Evolutionary conservation across 2,797 vertebrate species (phyloP).

Genomic region (Philypnodon macrostomus): DNA sequence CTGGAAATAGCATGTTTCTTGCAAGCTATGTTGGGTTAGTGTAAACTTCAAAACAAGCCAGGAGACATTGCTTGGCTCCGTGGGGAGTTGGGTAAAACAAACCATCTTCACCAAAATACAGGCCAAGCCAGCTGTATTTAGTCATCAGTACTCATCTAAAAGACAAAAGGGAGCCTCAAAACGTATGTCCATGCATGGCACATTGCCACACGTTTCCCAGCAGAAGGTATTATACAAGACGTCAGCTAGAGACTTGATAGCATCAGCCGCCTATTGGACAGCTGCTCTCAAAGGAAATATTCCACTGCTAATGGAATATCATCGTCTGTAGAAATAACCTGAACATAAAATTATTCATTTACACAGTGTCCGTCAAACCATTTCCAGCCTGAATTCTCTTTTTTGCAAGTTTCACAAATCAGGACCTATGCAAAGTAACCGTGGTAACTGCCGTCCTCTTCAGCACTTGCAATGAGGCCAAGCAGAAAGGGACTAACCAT

Average conservation of each 20-base stretch:
- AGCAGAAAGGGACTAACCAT: conserved; percentile 11
- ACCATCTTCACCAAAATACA: conserved; percentile 38
- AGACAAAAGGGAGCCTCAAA: conserved; percentile 14
- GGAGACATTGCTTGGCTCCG: conserved; percentile 18
- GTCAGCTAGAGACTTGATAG: conserved; percentile 39
- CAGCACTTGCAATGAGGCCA: conserved; percentile 15
- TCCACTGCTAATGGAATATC: conserved; percentile 23
- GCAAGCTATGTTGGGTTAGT: conserved; percentile 9
- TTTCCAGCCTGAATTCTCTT: conserved; percentile 9
- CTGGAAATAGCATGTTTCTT: conserved; percentile 3
- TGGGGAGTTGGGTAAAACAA: conserved; percentile 27
- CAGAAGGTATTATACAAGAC: conserved; percentile 46
- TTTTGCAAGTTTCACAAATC: conserved; percentile 11
- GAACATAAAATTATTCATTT: conserved; percentile 25
- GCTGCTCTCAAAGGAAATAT: conserved; percentile 34
- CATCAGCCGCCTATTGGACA: conserved; percentile 24
- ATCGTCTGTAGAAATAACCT: conserved; percentile 5
- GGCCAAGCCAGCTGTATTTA: too few relatives aligned
- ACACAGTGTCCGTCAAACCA: conserved; percentile 8
- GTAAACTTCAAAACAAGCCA: conserved; percentile 18
- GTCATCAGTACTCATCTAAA: too few relatives aligned
- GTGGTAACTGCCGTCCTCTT: conserved; percentile 27
- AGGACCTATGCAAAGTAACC: conserved; percentile 27
- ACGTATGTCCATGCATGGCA: conserved; percentile 20
- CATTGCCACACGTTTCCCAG: conserved; percentile 36